Base-by-base conservation (phyloP, 1,140 invertebrate genomes). In the Drosophila hydei region DNA sequence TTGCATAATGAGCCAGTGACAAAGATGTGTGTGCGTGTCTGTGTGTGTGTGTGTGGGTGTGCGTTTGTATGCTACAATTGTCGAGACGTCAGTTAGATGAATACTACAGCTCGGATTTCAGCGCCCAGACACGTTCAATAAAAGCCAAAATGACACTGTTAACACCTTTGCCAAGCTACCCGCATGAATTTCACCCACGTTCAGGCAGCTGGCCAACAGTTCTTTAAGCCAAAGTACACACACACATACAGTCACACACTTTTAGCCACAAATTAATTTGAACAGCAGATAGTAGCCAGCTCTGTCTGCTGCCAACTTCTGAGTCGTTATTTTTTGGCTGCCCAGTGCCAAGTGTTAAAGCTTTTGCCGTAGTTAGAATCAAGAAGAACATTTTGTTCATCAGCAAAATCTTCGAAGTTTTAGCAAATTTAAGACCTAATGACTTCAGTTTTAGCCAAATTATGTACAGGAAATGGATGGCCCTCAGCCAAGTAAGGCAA, bases 1-100 rank as follows among this genome's bases (percentile, higher is more conserved):
- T 88, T 88, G 83, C 83, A 88, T 88, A 88, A 88, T 88, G 83
- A 83, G 84, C 69, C 84, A 73, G 73, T 83, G 83, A 88, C 83
- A 88, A 88, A 89, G 78, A 76, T 83, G 68, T 75, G 58, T 61
- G 52, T 9, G 27, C 16, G 12, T n/a, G 11, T 47, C 36, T 25
- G 23, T 67, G 36, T 50, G 30, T 51, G 56, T 72, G 61, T 62
- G 54, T 43, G 8, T 30, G 16, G 16, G n/a, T 23, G 19, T 11
- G 23, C 36, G 70, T 54, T 12, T 47, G 14, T 47, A 16, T 33
- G 52, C 45, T 43, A 21, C 71, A 45, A 12, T 45, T 72, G 67
- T 48, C 33, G 45, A 70, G 61, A 64, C 43, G 30, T 55, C 40
- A 45, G 30, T 51, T 27, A 25, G 43, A 48, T 14, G 40, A 45